Percentiles rank a stretch among this genome's conserved stretches.
Conservation (phyloP, 2,113 vertebrate species). For the Coptodon rendalli region DNA sequence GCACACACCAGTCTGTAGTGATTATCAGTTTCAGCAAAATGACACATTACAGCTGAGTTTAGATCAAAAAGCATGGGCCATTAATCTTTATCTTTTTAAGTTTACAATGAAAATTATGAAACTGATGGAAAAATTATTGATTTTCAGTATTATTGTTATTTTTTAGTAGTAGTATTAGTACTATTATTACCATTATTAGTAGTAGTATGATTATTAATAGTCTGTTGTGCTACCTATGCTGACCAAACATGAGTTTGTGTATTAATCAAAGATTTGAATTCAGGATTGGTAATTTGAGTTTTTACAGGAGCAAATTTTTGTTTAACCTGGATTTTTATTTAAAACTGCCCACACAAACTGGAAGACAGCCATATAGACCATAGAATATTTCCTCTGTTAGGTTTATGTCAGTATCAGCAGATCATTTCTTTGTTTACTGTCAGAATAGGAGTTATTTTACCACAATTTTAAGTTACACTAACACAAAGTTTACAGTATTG, state of each 20-base stretch:
- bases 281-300: rapidly evolving
- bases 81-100: not conserved
- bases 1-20: not conserved
- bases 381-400: rapidly evolving
- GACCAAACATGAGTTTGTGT: not conserved
- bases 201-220: not conserved
- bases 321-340: rapidly evolving
- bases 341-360: not conserved
- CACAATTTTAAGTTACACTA: not conserved
- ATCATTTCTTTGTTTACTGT: not conserved
- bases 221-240: rapidly evolving
- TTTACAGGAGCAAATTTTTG: not conserved
- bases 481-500: not conserved
- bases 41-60: not conserved
- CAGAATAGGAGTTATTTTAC: not conserved
- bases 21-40: not conserved
- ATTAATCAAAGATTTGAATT: not conserved
- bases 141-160: not conserved
- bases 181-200: not conserved
- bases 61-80: not conserved
- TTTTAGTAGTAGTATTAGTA: not conserved
- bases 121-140: not conserved
- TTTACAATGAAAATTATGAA: not conserved
- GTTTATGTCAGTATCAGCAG: not conserved
- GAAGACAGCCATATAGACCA: not conserved